A percentile compares a stretch with the other conserved stretches of the same genome.
Conservation (phyloP, 2,888 invertebrate genomes). For the Campoplex capitator region DNA sequence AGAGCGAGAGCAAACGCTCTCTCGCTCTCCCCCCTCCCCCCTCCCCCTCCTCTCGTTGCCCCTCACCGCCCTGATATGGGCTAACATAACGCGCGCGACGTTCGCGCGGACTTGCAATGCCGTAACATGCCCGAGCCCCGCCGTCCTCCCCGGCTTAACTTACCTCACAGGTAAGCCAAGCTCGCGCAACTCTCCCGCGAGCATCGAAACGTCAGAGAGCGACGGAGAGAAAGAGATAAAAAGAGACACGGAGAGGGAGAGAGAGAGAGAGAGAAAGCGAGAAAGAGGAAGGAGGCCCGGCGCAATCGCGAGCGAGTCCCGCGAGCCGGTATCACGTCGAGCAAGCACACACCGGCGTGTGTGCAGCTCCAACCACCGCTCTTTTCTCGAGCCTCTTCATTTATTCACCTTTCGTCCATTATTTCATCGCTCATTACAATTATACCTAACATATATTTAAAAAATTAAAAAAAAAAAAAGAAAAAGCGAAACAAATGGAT, state of each 20-base stretch:
- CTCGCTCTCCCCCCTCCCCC: constrained; percentile 42
- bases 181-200: constrained; percentile 72
- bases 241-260: constrained; percentile 14
- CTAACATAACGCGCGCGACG: constrained; percentile 47
- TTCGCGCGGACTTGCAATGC: constrained; percentile 81
- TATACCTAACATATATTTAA: background rate
- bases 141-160: constrained; percentile 81
- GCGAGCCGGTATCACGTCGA: constrained; percentile 70
- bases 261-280: constrained; percentile 40
- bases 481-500: background rate
- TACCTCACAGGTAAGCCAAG: constrained; percentile 83
- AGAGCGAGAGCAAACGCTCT: constrained; percentile 45
- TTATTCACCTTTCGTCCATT: constrained; percentile 30
- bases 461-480: background rate
- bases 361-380: constrained; percentile 60
- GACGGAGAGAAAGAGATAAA: constrained; percentile 19
- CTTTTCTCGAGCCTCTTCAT: constrained; percentile 57
- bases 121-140: constrained; percentile 80
- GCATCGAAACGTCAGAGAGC: constrained; percentile 42
- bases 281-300: constrained; percentile 62
- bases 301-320: constrained; percentile 69
- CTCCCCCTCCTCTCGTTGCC: background rate
- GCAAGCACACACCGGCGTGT: constrained; percentile 68
- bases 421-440: constrained; percentile 1
- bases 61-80: constrained; percentile 29